Evolutionary conservation across 2,113 vertebrate species (phyloP), one percentile per base, ranked within the genome.

Genomic region (Sprattus sprattus): DNA sequence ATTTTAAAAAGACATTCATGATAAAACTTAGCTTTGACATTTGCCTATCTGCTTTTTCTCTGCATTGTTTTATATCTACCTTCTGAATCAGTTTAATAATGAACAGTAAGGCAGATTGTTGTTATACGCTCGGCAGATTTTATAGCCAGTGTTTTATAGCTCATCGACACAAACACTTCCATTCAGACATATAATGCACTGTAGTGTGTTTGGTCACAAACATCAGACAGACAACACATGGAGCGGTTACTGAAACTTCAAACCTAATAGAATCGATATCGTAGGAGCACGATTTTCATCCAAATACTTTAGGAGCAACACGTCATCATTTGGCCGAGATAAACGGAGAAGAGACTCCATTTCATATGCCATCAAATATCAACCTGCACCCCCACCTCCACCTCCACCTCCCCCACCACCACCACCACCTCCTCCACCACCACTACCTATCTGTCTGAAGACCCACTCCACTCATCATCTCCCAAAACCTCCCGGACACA

Each of bases 371-470:
- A 57, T 57, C 20, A 52, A 83, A 75, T 71, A 52, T 85, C 86
- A 83, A 80, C 81, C 85, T 3, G 13, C 50, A 9, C 50, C 11
- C 11, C 50, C 80, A 86, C 83, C 52, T 52, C 22, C 3, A 52
- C 81, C 86, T 86, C 86, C 86, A 83, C 86, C 9, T 83, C 86
- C 85, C 64, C 71, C 85, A 81, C 28, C 11, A 52, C 50, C 67
- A n/a, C n/a, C n/a, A n/a, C 25, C 84, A 81, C 82, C 84, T 85
- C 88, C 88, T 82, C 85, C 85, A 52, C 11, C 67, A 83, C 46
- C 81, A 78, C 75, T 50, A 67, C 81, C 81, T 81, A 86, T 82
- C 47, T 67, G 75, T 86, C 57, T 81, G 82, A 54, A 18, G 47
- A 11, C 47, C 47, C 11, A 11, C 50, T 52, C 50, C 18, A 22